A percentile compares a stretch with the other conserved stretches of the same genome.
Conservation (phyloP, 2,888 invertebrate genomes). For the Corythucha ciliata region DNA sequence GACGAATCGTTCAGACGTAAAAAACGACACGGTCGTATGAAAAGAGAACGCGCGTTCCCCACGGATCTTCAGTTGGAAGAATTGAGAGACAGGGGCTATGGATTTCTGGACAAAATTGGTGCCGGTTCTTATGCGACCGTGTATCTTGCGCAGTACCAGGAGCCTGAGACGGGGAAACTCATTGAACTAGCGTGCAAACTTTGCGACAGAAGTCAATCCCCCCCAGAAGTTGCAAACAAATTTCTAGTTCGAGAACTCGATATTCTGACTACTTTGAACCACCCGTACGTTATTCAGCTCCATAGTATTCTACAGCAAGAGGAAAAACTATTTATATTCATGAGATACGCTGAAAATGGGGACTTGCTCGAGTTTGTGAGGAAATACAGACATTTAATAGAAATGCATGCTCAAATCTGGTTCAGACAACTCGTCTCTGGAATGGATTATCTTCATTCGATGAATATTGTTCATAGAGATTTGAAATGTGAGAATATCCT, state of each 20-base stretch:
- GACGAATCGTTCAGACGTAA: no score
- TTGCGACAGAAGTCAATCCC: conserved; percentile 81
- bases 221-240: conserved; percentile 78
- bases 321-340: conserved; percentile 77
- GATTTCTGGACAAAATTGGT: conserved; percentile 77
- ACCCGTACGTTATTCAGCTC: conserved; percentile 82
- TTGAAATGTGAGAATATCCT: conserved; percentile 90
- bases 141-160: conserved; percentile 72
- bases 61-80: conserved; percentile 76
- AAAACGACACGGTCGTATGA: no score
- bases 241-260: conserved; percentile 90
- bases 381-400: conserved; percentile 64
- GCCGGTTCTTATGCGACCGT: conserved; percentile 88
- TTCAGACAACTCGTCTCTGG: conserved; percentile 79
- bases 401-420: conserved; percentile 71
- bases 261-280: conserved; percentile 78
- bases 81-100: conserved; percentile 72
- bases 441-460: conserved; percentile 70
- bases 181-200: conserved; percentile 81
- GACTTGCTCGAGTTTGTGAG: conserved; percentile 78
- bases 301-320: conserved; percentile 77
- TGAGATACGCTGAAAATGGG: conserved; percentile 85
- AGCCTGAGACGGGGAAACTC: conserved; percentile 56
- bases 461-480: conserved; percentile 81
- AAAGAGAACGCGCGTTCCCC: no score